Conservation (phyloP, 2,888 invertebrate genomes). For the Microctonus aethiopoides region DNA sequence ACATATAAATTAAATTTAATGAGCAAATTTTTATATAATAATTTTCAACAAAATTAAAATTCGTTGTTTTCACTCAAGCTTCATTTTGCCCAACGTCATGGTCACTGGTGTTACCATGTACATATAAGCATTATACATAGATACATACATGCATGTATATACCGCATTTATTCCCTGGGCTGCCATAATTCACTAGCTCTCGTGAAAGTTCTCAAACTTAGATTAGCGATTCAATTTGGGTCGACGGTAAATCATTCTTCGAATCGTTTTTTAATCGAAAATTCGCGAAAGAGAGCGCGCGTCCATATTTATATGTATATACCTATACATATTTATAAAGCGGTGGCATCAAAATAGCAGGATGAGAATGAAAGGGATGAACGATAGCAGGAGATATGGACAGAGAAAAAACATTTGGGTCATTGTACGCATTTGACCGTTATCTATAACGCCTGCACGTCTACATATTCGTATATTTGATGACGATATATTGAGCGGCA, state of each 20-base stretch:
- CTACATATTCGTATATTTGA: background rate
- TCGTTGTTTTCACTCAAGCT: background rate
- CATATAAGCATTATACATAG: background rate
- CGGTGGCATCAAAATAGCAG: background rate
- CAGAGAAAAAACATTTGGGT: background rate
- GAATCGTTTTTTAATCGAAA: slow-evolving; percentile 56
- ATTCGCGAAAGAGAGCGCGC: background rate
- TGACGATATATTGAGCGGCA: background rate
- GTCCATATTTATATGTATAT: background rate
- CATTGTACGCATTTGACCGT: background rate
- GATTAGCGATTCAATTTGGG: slow-evolving; percentile 60
- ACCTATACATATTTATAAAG: slow-evolving; percentile 5
- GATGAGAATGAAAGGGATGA: background rate
- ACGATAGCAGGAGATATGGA: background rate
- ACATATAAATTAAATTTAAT: background rate
- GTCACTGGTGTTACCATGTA: background rate
- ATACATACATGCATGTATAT: background rate
- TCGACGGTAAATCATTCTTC: slow-evolving; percentile 53
- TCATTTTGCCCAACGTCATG: background rate
- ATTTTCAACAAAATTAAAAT: background rate
- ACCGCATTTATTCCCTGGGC: slow-evolving; percentile 46
- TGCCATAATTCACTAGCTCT: slow-evolving; percentile 48
- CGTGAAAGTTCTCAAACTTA: slow-evolving; percentile 57
- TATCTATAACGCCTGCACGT: no score
- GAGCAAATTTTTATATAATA: background rate